A percentile compares a stretch with the other conserved stretches of the same genome.
These are phyloP conservation scores for Slavum lentiscoides DNA, from an alignment of 2,888 invertebrate genomes.

Conservation along the genomic window DNA sequence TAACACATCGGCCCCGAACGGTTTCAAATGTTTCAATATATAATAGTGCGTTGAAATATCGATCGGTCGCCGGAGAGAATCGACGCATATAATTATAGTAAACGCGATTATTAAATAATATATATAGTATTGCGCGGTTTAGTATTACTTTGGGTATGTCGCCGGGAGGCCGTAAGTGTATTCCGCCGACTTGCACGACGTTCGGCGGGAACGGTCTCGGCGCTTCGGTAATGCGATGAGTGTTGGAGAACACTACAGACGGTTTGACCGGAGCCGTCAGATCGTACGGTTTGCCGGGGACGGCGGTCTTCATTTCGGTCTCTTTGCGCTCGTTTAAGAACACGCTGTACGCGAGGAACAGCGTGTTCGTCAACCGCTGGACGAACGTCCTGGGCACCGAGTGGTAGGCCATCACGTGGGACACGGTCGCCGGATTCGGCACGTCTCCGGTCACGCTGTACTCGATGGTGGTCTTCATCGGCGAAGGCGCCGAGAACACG, in stretches of 20 bases:
- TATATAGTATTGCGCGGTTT: no score
- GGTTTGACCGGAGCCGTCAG: neutral
- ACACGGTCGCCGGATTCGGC: constrained; percentile 17
- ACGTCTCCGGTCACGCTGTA: neutral
- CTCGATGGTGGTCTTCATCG: constrained; percentile 14
- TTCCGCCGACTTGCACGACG: neutral
- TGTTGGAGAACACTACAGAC: neutral
- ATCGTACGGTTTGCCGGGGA: neutral
- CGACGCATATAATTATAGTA: no score
- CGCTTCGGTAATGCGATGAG: neutral
- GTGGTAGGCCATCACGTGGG: constrained; percentile 9
- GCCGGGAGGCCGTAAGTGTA: neutral
- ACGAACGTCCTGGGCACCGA: neutral
- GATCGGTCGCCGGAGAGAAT: no score
- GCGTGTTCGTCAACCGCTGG: neutral
- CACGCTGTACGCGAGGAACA: neutral
- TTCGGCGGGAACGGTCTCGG: neutral
- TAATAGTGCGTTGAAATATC: no score
- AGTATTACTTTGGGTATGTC: neutral
- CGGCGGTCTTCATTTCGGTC: neutral
- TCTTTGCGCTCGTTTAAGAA: neutral
- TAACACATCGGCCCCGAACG: no score
- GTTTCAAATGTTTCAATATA: no score
- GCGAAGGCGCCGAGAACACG: constrained; percentile 20
- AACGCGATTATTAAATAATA: no score